Base-by-base conservation (phyloP, 1,140 invertebrate genomes). In the Diorhabda carinulata region DNA sequence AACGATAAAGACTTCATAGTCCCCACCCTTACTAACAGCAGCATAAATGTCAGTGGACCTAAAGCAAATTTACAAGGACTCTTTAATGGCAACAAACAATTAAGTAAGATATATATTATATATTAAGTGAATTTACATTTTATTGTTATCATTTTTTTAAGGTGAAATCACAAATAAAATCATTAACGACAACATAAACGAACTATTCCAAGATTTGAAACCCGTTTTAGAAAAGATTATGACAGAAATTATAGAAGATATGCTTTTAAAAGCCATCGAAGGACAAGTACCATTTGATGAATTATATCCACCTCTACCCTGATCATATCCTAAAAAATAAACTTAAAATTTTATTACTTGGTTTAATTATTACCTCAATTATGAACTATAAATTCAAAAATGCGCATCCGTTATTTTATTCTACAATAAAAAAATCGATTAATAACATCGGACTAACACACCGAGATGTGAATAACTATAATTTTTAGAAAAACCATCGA, bases 161-260 rank as follows among this genome's bases (percentile, higher is more conserved):
- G 76, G 65, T 71, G 62, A 68, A 43, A 71, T 72, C 25, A 76
- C 75, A 3, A 78, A 78, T 59, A 71, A 70, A n/a, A 70, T 76
- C 2, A 76, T 78, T 44, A 78, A 72, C 62, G 73, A 76, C 43
- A 76, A 78, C 44, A 70, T 74, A 9, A 70, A 76, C 58, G 72
- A 72, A 43, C 56, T 78, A 43, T 73, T 78, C 58, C 68, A 72
- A 62, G 76, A 78, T 10, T 42, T 78, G n/a, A 73, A 73, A 57
- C 76, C 76, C 40, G 76, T 75, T 3, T 57, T 78, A 42, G 75
- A 78, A 52, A 52, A 73, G 43, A 66, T 74, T 3, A 68, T 78
- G 10, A 76, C 69, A 3, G 64, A 69, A 56, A 70, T 75, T 61
- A 41, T 76, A 64, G 74, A 76, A 57, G 66, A 75, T 62, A 42